phyloP scores from a whole-genome alignment of 2,113 vertebrate species.

The Pelodiscus sinensis region DNA sequence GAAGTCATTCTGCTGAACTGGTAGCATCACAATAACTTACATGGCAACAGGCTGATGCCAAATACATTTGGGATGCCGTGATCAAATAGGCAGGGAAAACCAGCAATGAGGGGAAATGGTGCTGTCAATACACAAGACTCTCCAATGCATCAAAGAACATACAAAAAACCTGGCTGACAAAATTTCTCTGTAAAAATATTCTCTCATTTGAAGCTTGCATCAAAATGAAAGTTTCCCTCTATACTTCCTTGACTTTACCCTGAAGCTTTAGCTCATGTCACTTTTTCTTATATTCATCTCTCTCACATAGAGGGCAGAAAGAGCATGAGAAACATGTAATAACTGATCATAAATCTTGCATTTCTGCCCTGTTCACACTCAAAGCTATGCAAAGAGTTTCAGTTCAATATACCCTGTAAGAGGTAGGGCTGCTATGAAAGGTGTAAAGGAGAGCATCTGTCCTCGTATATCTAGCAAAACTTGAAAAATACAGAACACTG shows the following conservation, averaged over 20 bases:
- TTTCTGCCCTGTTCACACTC: not conserved
- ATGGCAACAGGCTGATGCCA: not conserved
- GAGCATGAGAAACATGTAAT: not conserved
- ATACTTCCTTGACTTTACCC: not conserved
- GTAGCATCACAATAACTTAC: not conserved
- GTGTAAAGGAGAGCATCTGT: not conserved
- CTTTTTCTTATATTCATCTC: not conserved
- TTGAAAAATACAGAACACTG: not conserved
- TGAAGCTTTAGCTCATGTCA: not conserved
- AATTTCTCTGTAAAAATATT: slow-evolving; percentile 10
- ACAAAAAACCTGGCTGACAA: not conserved
- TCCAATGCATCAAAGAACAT: not conserved
- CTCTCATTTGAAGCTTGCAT: not conserved
- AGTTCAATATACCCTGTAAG: not conserved
- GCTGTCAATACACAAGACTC: not conserved
- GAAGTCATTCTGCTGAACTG: not conserved
- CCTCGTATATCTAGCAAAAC: not conserved
- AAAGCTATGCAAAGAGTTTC: not conserved
- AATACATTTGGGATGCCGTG: not conserved
- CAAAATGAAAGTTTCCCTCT: slow-evolving; percentile 5
- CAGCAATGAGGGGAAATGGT: not conserved
- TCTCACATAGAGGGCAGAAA: slow-evolving; percentile 10
- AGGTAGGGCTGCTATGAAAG: not conserved
- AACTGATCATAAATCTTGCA: not conserved
- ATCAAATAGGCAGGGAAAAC: rapidly evolving